Evolutionary conservation across 2,888 invertebrate species (phyloP).

Genomic region (Subacronicta megacephala): DNA sequence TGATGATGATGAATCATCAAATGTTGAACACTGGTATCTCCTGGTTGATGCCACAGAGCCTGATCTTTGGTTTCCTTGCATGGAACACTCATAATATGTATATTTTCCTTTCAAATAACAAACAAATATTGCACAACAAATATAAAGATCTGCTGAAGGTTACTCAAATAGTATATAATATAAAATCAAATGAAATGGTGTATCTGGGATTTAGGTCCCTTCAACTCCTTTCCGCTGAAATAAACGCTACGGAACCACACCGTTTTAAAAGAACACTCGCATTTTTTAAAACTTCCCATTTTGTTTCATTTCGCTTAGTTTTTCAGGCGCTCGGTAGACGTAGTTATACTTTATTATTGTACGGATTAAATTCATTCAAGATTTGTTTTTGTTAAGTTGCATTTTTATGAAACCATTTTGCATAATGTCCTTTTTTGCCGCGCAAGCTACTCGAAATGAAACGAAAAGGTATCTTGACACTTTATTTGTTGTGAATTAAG

Average conservation of each 20-base stretch:
- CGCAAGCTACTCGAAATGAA: slow-evolving; percentile 21
- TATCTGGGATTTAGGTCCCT: too few relatives aligned
- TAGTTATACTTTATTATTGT: slow-evolving; percentile 64
- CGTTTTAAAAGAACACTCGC: slow-evolving; percentile 6
- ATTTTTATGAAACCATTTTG: slow-evolving; percentile 75
- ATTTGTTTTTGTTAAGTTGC: slow-evolving; percentile 70
- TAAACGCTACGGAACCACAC: slow-evolving; percentile 11
- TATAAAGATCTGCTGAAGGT: too few relatives aligned
- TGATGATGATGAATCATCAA: too few relatives aligned
- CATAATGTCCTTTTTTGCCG: slow-evolving; percentile 69
- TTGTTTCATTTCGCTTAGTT: slow-evolving; percentile 62
- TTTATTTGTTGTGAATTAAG: slow-evolving; percentile 16
- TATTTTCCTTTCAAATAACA: too few relatives aligned
- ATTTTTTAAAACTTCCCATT: slow-evolving; percentile 60
- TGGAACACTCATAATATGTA: too few relatives aligned
- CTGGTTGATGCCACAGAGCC: too few relatives aligned
- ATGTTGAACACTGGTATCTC: too few relatives aligned
- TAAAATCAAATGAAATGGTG: too few relatives aligned
- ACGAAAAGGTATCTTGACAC: slow-evolving; percentile 37
- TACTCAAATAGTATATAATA: too few relatives aligned
- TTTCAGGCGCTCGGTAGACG: slow-evolving; percentile 49
- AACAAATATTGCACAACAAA: too few relatives aligned
- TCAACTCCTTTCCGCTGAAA: too few relatives aligned
- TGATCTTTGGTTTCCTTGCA: too few relatives aligned
- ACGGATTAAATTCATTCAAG: slow-evolving; percentile 57